These are phyloP conservation scores for Aegithalos caudatus DNA, from an alignment of 2,113 vertebrate species.

Conservation along the genomic window DNA sequence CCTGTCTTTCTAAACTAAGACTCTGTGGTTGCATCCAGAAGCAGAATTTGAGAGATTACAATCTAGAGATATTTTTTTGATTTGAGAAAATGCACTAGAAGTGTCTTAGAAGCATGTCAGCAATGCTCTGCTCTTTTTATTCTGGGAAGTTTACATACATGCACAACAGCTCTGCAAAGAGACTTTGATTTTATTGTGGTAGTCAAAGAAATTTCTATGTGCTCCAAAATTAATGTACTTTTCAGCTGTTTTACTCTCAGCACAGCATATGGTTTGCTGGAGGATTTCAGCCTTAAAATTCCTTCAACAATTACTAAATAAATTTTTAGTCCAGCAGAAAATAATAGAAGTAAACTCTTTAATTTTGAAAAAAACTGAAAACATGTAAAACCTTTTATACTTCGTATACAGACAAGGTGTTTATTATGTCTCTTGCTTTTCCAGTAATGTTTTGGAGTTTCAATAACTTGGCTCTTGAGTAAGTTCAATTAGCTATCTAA, in stretches of 20 bases:
- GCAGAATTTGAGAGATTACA: not conserved
- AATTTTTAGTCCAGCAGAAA: not conserved
- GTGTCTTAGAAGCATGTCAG: not conserved
- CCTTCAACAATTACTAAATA: not conserved
- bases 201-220: not conserved
- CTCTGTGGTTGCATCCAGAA: not conserved
- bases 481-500: constrained; percentile 45
- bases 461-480: not conserved
- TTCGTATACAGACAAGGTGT: not conserved
- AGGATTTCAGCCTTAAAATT: not conserved
- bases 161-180: not conserved
- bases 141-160: not conserved
- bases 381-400: not conserved
- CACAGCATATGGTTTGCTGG: not conserved
- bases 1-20: too few relatives aligned
- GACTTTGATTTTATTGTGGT: not conserved
- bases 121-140: not conserved
- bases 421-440: not conserved
- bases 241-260: not conserved
- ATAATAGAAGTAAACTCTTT: not conserved
- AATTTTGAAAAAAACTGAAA: not conserved
- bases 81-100: not conserved
- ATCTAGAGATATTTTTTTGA: not conserved
- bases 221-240: not conserved
- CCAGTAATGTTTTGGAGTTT: not conserved